Evolutionary conservation across 2,797 vertebrate genomes (phyloP).

Genomic region (Gobio occitaniae): DNA sequence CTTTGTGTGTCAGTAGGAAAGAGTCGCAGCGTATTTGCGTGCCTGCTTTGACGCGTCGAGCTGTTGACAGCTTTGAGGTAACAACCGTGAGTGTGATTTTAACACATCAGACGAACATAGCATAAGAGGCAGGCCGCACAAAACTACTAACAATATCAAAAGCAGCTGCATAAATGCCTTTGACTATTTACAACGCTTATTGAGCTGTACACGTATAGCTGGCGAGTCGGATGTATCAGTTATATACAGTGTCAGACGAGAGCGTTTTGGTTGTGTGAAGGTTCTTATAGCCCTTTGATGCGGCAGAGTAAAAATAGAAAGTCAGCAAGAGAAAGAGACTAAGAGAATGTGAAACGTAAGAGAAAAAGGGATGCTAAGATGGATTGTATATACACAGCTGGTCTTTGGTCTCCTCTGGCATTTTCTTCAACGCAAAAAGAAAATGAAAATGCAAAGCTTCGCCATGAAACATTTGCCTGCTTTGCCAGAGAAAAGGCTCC

Average conservation of each 20-base stretch:
- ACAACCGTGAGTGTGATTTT: conserved; percentile 50
- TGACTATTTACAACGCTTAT: conserved; percentile 22
- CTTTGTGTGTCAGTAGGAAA: conserved; percentile 43
- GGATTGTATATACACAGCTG: conserved; percentile 61
- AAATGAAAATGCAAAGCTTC: conserved; percentile 50
- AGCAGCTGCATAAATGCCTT: conserved; percentile 28
- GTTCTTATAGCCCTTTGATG: conserved; percentile 66
- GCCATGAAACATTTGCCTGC: conserved; percentile 42
- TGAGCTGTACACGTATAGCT: conserved; percentile 25
- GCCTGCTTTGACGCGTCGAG: conserved; percentile 21
- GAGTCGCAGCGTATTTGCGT: conserved; percentile 14
- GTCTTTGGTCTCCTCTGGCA: conserved; percentile 68
- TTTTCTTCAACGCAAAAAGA: conserved; percentile 35
- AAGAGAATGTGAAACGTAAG: not conserved
- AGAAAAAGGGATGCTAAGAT: conserved; percentile 38
- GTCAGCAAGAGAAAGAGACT: not conserved
- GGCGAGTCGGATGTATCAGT: conserved; percentile 28
- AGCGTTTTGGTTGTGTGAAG: conserved; percentile 57
- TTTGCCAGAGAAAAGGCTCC: conserved; percentile 27
- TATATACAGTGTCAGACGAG: conserved; percentile 41
- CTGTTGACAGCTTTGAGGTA: conserved; percentile 56
- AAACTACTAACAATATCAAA: conserved; percentile 31
- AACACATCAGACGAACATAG: conserved; percentile 39
- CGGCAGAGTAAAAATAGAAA: conserved; percentile 26
- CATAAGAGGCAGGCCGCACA: conserved; percentile 26